Percentiles rank a stretch among this genome's conserved stretches.
Evolutionary conservation across 2,888 invertebrate genomes (phyloP).

Genomic region (Rhaphigaster nebulosa): DNA sequence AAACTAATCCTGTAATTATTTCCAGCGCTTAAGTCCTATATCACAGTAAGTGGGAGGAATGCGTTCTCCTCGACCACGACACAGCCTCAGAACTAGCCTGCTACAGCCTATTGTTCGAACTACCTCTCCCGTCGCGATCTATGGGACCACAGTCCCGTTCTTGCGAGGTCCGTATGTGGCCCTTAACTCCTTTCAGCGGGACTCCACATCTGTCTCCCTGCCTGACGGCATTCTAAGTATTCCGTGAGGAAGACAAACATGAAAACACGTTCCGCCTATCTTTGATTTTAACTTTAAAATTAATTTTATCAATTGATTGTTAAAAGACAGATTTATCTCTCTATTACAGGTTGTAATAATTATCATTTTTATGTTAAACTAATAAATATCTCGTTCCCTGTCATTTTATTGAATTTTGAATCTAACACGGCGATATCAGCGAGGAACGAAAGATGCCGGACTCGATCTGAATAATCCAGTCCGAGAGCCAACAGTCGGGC

Average conservation of each 20-base stretch:
- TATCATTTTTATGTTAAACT: too few relatives aligned
- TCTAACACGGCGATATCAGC: not conserved
- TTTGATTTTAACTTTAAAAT: too few relatives aligned
- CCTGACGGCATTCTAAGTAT: not conserved
- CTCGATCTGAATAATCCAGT: too few relatives aligned
- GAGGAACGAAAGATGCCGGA: too few relatives aligned
- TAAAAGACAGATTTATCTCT: too few relatives aligned
- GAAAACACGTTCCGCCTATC: too few relatives aligned
- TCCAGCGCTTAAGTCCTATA: too few relatives aligned
- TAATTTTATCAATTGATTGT: too few relatives aligned
- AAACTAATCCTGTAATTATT: too few relatives aligned
- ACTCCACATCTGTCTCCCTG: not conserved
- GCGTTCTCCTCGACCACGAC: not conserved
- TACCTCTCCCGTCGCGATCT: not conserved
- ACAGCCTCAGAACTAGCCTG: not conserved
- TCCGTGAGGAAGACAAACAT: not conserved
- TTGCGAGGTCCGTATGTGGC: not conserved
- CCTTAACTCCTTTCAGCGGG: conserved; percentile 4
- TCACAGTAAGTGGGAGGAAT: not conserved
- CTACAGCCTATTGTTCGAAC: not conserved
- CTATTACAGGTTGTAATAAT: too few relatives aligned
- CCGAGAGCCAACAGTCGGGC: not conserved
- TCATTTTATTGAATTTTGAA: too few relatives aligned
- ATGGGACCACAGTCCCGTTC: conserved; percentile 4
- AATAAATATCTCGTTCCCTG: too few relatives aligned